Evolutionary conservation across 2,113 vertebrate species (phyloP).

Genomic region (Mormyrus lacerda): DNA sequence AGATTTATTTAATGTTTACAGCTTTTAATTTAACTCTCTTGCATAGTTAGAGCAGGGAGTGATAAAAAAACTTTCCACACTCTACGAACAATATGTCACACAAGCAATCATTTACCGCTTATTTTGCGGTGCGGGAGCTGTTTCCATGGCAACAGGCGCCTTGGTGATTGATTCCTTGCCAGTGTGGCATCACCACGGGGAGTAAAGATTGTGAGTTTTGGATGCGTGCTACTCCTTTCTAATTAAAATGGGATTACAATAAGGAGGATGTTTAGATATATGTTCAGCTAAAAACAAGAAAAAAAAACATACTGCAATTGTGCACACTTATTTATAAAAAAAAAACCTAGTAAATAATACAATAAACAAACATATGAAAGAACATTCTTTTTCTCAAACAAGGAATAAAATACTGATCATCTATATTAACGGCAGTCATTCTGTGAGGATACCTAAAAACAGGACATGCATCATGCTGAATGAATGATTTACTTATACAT

Average conservation of each 20-base stretch:
- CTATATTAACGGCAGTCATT: neutral
- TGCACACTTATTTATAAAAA: neutral
- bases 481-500: neutral
- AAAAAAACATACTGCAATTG: neutral
- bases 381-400: neutral
- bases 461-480: neutral
- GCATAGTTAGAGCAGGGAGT: conserved; percentile 69
- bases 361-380: neutral
- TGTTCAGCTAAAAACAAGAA: conserved; percentile 36
- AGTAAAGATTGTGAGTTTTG: conserved; percentile 75
- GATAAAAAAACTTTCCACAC: conserved; percentile 72
- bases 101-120: conserved; percentile 90
- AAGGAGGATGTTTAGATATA: conserved; percentile 55
- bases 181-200: conserved; percentile 85
- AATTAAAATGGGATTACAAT: conserved; percentile 95
- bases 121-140: conserved; percentile 80
- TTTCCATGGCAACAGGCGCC: conserved; percentile 80
- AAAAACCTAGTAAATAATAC: neutral
- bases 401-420: neutral
- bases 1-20: conserved; percentile 67
- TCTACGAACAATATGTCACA: conserved; percentile 66
- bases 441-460: neutral
- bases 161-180: conserved; percentile 93
- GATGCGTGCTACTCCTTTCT: conserved; percentile 80
- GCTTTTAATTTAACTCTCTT: conserved; percentile 94